Conservation (phyloP, 1,140 invertebrate species). For the Pseudomyrmex flavicornis region DNA sequence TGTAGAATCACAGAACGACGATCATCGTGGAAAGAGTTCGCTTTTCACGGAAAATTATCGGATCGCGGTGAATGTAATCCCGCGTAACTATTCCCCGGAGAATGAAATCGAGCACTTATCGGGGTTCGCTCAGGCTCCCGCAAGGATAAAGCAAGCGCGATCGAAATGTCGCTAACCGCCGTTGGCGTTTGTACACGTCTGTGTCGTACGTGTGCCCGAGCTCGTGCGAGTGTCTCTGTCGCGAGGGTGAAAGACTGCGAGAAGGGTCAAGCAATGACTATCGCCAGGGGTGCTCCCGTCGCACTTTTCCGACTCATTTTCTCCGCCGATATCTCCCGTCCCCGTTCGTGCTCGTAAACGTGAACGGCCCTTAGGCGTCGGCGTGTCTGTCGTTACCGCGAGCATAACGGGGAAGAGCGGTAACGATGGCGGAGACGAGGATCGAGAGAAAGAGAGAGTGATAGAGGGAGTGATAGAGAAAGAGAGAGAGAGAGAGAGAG, state of each 20-base stretch:
- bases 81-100: conserved; percentile 79
- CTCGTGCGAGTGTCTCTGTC: conserved; percentile 8
- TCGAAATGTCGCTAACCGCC: conserved; percentile 57
- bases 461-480: background rate
- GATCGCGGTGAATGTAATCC: conserved; percentile 74
- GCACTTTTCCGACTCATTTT: conserved; percentile 80
- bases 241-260: conserved; percentile 61
- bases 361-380: conserved; percentile 79
- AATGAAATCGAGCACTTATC: conserved; percentile 78
- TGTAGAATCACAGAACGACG: conserved; percentile 36
- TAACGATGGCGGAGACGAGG: conserved; percentile 65
- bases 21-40: conserved; percentile 51
- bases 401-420: conserved; percentile 68
- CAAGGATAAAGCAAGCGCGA: conserved; percentile 23
- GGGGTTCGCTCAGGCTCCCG: conserved; percentile 60
- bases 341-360: conserved; percentile 76
- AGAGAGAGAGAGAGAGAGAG: conserved; percentile 15
- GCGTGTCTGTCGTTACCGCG: conserved; percentile 72
- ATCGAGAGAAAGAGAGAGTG: background rate
- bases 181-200: conserved; percentile 42
- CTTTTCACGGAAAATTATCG: conserved; percentile 79
- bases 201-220: background rate
- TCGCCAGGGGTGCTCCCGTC: conserved; percentile 73
- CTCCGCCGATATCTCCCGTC: conserved; percentile 74
- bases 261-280: conserved; percentile 76